phyloP scores from a whole-genome alignment of 2,888 invertebrate species.

The Tenthredo amoena region DNA sequence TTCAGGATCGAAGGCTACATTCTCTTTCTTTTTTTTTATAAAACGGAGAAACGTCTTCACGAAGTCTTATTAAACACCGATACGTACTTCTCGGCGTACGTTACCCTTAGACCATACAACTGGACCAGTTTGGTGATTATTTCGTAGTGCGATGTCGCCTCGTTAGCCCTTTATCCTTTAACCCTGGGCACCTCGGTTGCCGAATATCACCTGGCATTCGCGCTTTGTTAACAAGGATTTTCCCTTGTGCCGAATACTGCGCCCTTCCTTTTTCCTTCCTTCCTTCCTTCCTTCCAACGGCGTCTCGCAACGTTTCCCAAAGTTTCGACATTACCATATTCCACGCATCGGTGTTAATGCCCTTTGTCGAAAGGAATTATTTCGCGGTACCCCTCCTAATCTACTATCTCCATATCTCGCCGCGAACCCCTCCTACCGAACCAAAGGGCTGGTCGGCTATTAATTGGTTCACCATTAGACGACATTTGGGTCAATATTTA shows the following conservation, averaged over 20 bases:
- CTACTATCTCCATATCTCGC: slow-evolving; percentile 19
- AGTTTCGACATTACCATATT: slow-evolving; percentile 65
- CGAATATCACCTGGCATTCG: slow-evolving; percentile 38
- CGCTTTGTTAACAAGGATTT: slow-evolving; percentile 51
- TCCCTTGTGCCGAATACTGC: slow-evolving; percentile 10
- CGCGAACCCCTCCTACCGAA: background rate
- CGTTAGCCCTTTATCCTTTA: slow-evolving; percentile 24
- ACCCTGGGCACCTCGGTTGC: slow-evolving; percentile 27
- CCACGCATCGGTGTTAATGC: slow-evolving; percentile 59
- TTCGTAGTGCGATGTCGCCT: background rate
- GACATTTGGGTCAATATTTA: background rate
- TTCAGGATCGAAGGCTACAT: background rate
- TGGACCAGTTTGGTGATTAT: slow-evolving; percentile 11
- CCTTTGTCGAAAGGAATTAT: slow-evolving; percentile 44
- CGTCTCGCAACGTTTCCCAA: slow-evolving; percentile 15
- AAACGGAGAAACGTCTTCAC: background rate
- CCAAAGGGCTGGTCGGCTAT: background rate
- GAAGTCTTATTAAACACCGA: background rate
- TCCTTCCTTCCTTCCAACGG: background rate
- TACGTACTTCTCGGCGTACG: background rate
- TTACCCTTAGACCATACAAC: background rate
- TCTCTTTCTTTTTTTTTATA: background rate
- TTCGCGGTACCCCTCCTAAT: slow-evolving; percentile 29
- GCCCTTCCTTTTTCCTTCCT: background rate
- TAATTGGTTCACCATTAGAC: background rate